Evolutionary conservation across 2,888 invertebrate species (phyloP).

Genomic region (Agelastica alni): DNA sequence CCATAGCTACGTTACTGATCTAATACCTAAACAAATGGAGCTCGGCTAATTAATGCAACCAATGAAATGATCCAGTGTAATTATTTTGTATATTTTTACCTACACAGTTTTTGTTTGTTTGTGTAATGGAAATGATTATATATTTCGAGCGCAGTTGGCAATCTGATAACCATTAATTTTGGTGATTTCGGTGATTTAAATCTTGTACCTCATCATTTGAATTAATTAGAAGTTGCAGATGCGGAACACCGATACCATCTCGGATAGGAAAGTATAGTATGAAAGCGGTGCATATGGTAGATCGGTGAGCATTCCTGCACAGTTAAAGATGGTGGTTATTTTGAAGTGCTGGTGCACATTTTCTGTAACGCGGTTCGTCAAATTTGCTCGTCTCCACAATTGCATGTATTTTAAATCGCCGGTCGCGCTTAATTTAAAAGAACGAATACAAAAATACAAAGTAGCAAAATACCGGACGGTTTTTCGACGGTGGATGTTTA

Average conservation of each 20-base stretch:
- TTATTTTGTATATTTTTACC: constrained; percentile 8
- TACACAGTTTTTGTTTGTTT: constrained; percentile 26
- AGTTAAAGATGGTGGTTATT: constrained; percentile 8
- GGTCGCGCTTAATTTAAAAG: no score
- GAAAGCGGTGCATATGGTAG: constrained; percentile 8
- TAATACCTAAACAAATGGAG: constrained; percentile 16
- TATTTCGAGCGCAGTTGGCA: constrained; percentile 20
- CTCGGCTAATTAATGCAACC: constrained; percentile 13
- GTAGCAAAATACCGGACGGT: no score
- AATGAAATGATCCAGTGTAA: constrained; percentile 12
- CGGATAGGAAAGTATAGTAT: constrained; percentile 11
- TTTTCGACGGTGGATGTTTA: no score
- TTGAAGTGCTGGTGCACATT: neutral
- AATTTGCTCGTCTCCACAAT: neutral
- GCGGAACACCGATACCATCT: constrained; percentile 23
- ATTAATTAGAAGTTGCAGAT: constrained; percentile 25
- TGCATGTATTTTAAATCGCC: neutral
- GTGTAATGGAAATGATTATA: constrained; percentile 21
- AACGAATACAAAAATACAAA: no score
- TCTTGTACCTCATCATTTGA: constrained; percentile 25
- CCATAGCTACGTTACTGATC: neutral
- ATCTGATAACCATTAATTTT: constrained; percentile 25
- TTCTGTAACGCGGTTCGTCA: constrained; percentile 6
- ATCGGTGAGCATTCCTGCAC: constrained; percentile 3
- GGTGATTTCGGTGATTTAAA: constrained; percentile 25